phyloP scores from a whole-genome alignment of 2,797 vertebrate species.

The Intellagama lesueurii region DNA sequence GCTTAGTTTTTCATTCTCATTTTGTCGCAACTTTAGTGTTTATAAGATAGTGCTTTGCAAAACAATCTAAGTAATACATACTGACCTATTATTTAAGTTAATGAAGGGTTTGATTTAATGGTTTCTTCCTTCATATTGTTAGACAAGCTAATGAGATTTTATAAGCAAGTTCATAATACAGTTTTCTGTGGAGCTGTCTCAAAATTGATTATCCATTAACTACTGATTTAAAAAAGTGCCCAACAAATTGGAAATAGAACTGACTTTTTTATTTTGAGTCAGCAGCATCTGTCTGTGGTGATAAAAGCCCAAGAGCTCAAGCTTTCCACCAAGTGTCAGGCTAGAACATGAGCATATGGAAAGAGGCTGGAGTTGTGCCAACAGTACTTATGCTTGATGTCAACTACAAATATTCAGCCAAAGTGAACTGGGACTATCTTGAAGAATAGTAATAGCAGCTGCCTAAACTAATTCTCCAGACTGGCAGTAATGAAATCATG shows the following conservation, averaged over 20 bases:
- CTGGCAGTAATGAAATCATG: slow-evolving; percentile 37
- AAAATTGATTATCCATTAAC: slow-evolving; percentile 45
- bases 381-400: background rate
- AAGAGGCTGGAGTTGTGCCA: slow-evolving; percentile 34
- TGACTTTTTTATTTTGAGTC: slow-evolving; percentile 49
- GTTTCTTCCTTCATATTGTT: slow-evolving; percentile 40
- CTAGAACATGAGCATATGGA: slow-evolving; percentile 16
- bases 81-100: slow-evolving; percentile 39
- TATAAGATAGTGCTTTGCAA: background rate
- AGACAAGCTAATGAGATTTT: slow-evolving; percentile 40
- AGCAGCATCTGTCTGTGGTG: slow-evolving; percentile 43
- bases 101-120: slow-evolving; percentile 15
- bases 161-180: slow-evolving; percentile 47
- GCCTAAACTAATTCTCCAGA: slow-evolving; percentile 35
- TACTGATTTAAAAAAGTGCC: slow-evolving; percentile 47
- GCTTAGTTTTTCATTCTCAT: background rate
- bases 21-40: background rate
- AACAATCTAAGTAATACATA: slow-evolving; percentile 38
- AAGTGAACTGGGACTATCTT: slow-evolving; percentile 18
- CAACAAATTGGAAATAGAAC: slow-evolving; percentile 49
- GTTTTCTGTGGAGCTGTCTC: slow-evolving; percentile 27
- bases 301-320: slow-evolving; percentile 41
- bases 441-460: background rate
- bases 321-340: slow-evolving; percentile 36
- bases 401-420: slow-evolving; percentile 33